These are phyloP conservation scores for Atethmia centrago DNA, from an alignment of 2,888 invertebrate species.

Conservation along the genomic window DNA sequence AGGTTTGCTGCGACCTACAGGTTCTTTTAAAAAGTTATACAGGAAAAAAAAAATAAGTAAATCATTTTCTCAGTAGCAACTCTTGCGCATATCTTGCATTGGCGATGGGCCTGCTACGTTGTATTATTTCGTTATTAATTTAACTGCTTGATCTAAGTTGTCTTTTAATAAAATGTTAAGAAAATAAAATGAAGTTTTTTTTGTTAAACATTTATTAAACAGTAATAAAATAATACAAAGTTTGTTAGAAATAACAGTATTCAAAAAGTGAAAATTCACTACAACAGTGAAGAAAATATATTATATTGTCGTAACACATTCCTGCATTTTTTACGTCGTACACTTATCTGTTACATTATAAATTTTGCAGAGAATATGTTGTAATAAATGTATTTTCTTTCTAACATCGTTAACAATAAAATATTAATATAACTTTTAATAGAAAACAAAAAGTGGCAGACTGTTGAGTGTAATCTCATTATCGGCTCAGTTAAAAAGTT, in stretches of 20 bases:
- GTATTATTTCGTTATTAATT: constrained; percentile 84
- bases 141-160: constrained; percentile 86
- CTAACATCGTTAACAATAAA: background rate
- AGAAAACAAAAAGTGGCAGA: background rate
- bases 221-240: constrained; percentile 34
- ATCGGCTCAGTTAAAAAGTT: background rate
- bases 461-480: no score
- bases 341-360: no score
- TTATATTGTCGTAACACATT: background rate
- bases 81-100: constrained; percentile 59
- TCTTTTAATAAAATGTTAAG: constrained; percentile 84
- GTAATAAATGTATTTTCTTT: background rate
- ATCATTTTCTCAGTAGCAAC: background rate
- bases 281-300: background rate
- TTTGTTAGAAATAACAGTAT: constrained; percentile 1
- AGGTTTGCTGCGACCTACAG: background rate
- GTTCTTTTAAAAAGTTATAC: background rate
- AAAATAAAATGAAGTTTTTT: constrained; percentile 45
- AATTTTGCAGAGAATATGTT: background rate
- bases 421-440: background rate
- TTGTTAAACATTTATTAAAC: constrained; percentile 34
- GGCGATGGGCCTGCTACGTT: constrained; percentile 68
- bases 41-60: constrained; percentile 3
- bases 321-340: background rate
- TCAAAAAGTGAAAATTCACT: background rate